Conservation (phyloP, 1,140 invertebrate genomes). For the Anoplolepis gracilipes region DNA sequence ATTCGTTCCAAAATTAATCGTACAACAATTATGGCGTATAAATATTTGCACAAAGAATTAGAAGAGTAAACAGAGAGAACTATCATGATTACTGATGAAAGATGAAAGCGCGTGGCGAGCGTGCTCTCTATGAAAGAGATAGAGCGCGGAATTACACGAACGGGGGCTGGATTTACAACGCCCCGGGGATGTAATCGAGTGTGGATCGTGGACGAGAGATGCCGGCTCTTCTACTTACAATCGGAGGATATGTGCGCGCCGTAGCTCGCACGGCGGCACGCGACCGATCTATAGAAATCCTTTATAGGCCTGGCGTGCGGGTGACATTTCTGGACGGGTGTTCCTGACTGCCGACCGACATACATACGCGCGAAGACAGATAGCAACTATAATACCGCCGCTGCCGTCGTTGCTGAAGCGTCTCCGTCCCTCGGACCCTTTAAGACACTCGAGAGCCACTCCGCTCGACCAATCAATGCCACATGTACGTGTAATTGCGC, state of each 20-base stretch:
- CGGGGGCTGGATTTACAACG: constrained; percentile 65
- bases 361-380: constrained; percentile 80
- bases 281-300: constrained; percentile 84
- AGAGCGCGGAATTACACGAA: constrained; percentile 69
- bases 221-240: constrained; percentile 63
- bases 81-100: constrained; percentile 23
- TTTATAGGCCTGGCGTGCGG: constrained; percentile 79
- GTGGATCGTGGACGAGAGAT: constrained; percentile 65
- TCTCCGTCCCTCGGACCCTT: constrained; percentile 71
- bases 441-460: constrained; percentile 77
- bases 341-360: constrained; percentile 83
- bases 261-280: constrained; percentile 80
- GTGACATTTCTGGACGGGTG: constrained; percentile 84
- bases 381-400: constrained; percentile 78
- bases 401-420: constrained; percentile 67
- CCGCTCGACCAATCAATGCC: constrained; percentile 75
- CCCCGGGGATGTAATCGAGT: constrained; percentile 68
- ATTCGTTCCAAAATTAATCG: background rate
- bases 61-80: background rate
- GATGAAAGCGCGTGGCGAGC: constrained; percentile 42
- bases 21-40: background rate
- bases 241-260: constrained; percentile 67
- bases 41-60: background rate
- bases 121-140: constrained; percentile 62
- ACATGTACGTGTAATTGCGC: constrained; percentile 68